Base-by-base conservation (phyloP, 2,888 invertebrate genomes). In the Luperina testacea region DNA sequence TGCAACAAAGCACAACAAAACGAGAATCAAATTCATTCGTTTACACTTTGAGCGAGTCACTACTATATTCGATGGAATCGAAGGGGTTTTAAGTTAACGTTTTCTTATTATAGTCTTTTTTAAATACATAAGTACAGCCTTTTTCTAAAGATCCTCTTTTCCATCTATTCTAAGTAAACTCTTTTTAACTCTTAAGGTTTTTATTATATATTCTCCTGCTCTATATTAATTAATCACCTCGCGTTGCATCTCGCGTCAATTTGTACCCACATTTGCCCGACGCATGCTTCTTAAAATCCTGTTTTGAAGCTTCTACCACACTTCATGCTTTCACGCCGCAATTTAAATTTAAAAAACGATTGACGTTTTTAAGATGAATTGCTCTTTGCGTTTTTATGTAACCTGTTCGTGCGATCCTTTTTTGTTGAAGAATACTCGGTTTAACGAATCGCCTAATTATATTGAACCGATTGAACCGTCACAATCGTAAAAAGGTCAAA, bases 321-420 rank as follows among this genome's bases (percentile, higher is more conserved):
- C 72, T 84, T 84, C 80, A 88, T 82, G 83, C 86, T 88, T 89
- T 88, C 86, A 85, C 81, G 65, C 67, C 68, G 79, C 79, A 76
- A 88, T 89, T 88, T 83, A 84, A 88, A 88, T 89, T 89, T 88
- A 83, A 88, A 86, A 86, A 82, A 81, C 83, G 78, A 89, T 89
- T 86, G 88, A 88, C 84, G 83, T 84, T 88, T 86, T 75, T 80
- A 83, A 81, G 80, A 83, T 78, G 80, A 84, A 88, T 84, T 84
- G 75, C 82, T 79, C 74, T 88, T 83, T 71, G 42, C 57, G 77
- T 78, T 81, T 81, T 81, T 81, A 77, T 75, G 27, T 68, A 81
- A 81, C 80, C 72, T 63, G 72, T 83, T 76, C 57, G 63, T 77
- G 69, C 59, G 48, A 57, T 75, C 73, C 57, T 86, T 86, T 88